Base-by-base conservation (phyloP, 1,140 invertebrate species). In the Grapholita molesta region DNA sequence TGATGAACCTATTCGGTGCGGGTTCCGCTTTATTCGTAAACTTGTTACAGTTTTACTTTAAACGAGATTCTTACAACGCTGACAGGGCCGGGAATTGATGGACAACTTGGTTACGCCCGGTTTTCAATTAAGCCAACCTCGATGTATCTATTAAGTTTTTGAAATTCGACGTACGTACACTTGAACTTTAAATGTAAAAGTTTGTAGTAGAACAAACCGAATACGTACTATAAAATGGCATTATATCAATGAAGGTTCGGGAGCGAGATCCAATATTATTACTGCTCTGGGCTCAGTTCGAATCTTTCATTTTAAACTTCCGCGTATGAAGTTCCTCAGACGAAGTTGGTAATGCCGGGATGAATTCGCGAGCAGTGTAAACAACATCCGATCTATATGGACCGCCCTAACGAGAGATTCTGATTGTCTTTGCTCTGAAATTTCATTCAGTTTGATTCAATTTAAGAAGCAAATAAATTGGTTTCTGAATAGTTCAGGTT, bases 281-380 rank as follows among this genome's bases (percentile, higher is more conserved):
- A 72, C 70, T 53, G 35, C 73, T 68, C 68, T 61, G 35, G 66
- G 68, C 32, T 67, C 67, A 67, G 61, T 67, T 65, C 30, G 69
- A 78, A 79, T 79, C 77, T 79, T 79, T 79, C 71, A 72, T 79
- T 77, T 76, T 75, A 77, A 79, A 79, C 71, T 79, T 79, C 57
- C 64, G 42, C 71, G 68, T 55, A 38, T 48, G 65, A 75, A 76
- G 74, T 76, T 76, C 25, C 64, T 70, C 21, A 4, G 68, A 38
- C 15, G 32, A 69, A 69, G 66, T 55, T 32, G 23, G 38, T 38
- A 69, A 71, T 61, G 52, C 64, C 53, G 30, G 24, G 67, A 73
- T 67, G 75, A 70, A 72, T 75, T 71, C 66, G 38, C 35, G 68
- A 69, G 8, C 70, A 69, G 69, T 74, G 76, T 78, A 78, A 78